Percentiles rank a stretch among this genome's conserved stretches.
Conservation (phyloP, 2,888 invertebrate genomes). For the Orchesella flavescens region DNA sequence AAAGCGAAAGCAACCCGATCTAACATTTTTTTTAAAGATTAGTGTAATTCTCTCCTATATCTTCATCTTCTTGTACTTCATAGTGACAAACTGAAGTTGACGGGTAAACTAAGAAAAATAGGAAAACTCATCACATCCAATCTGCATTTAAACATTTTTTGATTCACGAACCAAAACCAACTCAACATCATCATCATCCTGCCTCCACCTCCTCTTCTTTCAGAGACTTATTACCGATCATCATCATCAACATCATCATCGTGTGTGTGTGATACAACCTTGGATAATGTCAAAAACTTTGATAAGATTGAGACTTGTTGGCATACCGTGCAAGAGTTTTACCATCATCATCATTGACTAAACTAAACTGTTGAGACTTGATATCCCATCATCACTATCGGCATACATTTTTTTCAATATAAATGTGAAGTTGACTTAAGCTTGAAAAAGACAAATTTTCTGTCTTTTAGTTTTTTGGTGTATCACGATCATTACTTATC, state of each 20-base stretch:
- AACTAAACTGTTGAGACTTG: too few species aligned
- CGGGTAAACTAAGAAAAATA: not conserved
- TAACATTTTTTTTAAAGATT: not conserved
- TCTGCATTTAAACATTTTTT: too few species aligned
- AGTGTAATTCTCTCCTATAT: not conserved
- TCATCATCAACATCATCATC: slow-evolving; percentile 28
- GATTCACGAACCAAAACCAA: too few species aligned
- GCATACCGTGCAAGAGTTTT: slow-evolving; percentile 8
- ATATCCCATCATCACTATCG: too few species aligned
- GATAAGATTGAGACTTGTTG: slow-evolving; percentile 54
- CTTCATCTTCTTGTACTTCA: not conserved
- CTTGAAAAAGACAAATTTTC: too few species aligned
- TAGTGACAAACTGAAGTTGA: not conserved
- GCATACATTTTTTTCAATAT: too few species aligned
- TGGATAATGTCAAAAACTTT: slow-evolving; percentile 64
- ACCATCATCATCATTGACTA: not conserved
- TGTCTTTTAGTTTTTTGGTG: too few species aligned
- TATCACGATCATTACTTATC: too few species aligned
- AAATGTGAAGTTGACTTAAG: too few species aligned
- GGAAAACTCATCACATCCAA: not conserved
- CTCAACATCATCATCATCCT: not conserved
- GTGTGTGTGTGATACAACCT: slow-evolving; percentile 58
- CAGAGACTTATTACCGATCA: slow-evolving; percentile 4
- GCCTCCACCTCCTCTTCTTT: not conserved
- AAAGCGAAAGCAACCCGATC: not conserved